These are phyloP conservation scores for Drosophila anceps DNA, from an alignment of 2,888 invertebrate genomes.

Conservation along the genomic window DNA sequence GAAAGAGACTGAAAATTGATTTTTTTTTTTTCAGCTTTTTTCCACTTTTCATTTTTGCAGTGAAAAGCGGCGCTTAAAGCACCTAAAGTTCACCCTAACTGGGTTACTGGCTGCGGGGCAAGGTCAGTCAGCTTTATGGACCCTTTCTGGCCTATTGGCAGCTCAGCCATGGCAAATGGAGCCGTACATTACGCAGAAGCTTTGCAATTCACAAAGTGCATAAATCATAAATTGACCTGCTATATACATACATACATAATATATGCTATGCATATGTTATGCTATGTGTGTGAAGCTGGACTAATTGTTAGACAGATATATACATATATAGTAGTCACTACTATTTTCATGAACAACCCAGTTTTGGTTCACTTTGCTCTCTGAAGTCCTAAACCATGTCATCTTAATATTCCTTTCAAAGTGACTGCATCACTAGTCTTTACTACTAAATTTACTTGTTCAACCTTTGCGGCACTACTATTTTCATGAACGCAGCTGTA, in stretches of 20 bases:
- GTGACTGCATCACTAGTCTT: too few species aligned
- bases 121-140: slow-evolving; percentile 31
- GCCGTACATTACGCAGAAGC: slow-evolving; percentile 12
- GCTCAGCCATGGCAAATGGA: slow-evolving; percentile 7
- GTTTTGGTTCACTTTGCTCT: too few species aligned
- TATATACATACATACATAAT: not conserved
- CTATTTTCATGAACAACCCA: too few species aligned
- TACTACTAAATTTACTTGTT: too few species aligned
- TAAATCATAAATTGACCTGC: slow-evolving; percentile 1
- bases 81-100: slow-evolving; percentile 25
- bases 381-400: too few species aligned
- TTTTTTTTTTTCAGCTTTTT: slow-evolving; percentile 25
- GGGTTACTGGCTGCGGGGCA: slow-evolving; percentile 23
- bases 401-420: too few species aligned
- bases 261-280: not conserved
- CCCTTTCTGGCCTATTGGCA: slow-evolving; percentile 22
- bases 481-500: too few species aligned
- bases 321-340: too few species aligned
- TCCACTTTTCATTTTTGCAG: slow-evolving; percentile 1
- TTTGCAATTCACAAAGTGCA: slow-evolving; percentile 8
- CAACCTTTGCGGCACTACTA: too few species aligned
- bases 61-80: slow-evolving; percentile 14
- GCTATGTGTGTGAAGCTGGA: not conserved
- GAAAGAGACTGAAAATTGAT: slow-evolving; percentile 34
- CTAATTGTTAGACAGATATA: not conserved